Evolutionary conservation across 2,113 vertebrate genomes (phyloP).

Genomic region (Lutjanus erythropterus): DNA sequence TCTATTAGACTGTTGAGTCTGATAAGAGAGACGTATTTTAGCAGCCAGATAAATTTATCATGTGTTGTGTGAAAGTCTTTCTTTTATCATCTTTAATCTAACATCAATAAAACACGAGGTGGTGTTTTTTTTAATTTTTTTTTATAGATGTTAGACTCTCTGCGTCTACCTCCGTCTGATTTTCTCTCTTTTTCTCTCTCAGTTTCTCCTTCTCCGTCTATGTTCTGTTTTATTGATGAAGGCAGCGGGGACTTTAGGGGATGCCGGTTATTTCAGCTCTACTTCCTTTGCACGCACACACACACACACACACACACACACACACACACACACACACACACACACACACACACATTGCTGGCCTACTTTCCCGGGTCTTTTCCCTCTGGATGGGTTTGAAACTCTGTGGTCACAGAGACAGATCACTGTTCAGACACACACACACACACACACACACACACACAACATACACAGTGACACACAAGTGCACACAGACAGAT

Average conservation of each 20-base stretch:
- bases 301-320: conserved; percentile 32
- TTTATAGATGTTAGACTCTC: conserved; percentile 5
- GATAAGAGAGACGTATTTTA: background rate
- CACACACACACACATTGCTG: conserved; percentile 51
- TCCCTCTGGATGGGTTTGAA: conserved; percentile 69
- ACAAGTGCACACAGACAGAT: conserved; percentile 32
- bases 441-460: conserved; percentile 21
- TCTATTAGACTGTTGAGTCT: background rate
- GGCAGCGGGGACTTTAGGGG: conserved; percentile 72
- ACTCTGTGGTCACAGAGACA: conserved; percentile 62
- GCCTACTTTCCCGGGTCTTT: conserved; percentile 74
- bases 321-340: conserved; percentile 26
- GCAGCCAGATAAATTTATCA: conserved; percentile 6
- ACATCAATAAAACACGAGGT: conserved; percentile 27
- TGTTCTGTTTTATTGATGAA: conserved; percentile 83
- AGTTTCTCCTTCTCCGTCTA: conserved; percentile 49
- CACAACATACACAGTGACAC: conserved; percentile 3
- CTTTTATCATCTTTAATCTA: conserved; percentile 3
- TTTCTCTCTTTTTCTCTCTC: conserved; percentile 22
- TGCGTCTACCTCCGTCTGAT: conserved; percentile 32
- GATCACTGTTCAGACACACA: conserved; percentile 45
- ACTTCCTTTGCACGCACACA: conserved; percentile 60
- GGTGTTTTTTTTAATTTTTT: conserved; percentile 34
- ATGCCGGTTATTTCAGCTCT: conserved; percentile 81
- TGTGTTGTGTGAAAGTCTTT: background rate